Evolutionary conservation across 1,140 invertebrate species (phyloP), one percentile per base, ranked within the genome.

Genomic region (Ooceraea biroi): DNA sequence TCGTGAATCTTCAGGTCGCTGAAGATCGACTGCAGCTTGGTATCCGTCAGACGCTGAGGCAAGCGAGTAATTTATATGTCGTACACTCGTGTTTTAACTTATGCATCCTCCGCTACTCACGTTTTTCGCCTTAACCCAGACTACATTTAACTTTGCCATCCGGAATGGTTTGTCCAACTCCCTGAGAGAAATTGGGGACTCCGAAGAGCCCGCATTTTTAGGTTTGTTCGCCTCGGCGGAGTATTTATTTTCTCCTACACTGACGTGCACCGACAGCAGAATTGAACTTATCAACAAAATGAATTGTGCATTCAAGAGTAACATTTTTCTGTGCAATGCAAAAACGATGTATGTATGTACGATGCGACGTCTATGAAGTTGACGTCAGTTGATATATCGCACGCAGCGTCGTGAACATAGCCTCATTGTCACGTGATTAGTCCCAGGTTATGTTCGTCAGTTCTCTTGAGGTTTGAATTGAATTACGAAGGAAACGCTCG

Each of bases 1-100:
- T 99, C 98, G 78, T 99, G 98, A 58, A 98, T 96, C 94, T 97
- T 98, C 0, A 99, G 93, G 91, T 99, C 98, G 91, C 97, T 97
- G 88, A 97, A 98, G 17, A 99, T 92, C 0, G 97, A 97, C 89
- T 97, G 97, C 7, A 99, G 93, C 93, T 98, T 98, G 7, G 96
- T 94, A 89, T 98, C 97, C 10, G 97, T 96, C 30, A 99, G 92
- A 86, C 97, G 95, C 98, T 99, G 90, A 7, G 95, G 93, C 1
- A 52, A 55, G 36, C 2, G 25, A n/a, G n/a, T n/a, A 11, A 55
- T 55, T 30, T 50, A 30, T 8, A 44, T 25, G 3, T 14, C 19
- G 19, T 19, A 27, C 11, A 63, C 17, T 69, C 60, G 7, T 50
- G 25, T 52, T 50, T 12, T 50, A 22, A 22, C 17, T 17, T 22